Evolutionary conservation across 2,113 vertebrate genomes (phyloP), one percentile per base, ranked within the genome.

Genomic region (Corynorhinus townsendii): DNA sequence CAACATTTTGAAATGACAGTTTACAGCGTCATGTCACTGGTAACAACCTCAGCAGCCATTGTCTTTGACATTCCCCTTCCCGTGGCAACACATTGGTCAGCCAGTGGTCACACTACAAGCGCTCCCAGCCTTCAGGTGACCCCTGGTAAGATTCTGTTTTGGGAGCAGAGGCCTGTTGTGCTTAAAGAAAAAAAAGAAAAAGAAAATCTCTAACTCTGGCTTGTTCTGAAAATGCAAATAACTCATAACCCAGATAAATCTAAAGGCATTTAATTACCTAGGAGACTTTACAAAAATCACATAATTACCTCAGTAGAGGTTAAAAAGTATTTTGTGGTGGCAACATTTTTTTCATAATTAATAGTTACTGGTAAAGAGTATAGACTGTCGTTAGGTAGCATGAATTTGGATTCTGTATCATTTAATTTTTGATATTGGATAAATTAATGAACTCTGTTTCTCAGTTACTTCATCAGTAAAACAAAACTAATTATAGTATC

Each of bases 151-250:
- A 59, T 64, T 52, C 73, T 54, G 22, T 69, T 86, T 52, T 26
- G 16, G 30, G 9, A 73, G 2, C 80, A 54, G 15, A 88, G 54
- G 19, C 81, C 35, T 92, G 4, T 7, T 79, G 8, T 22, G 40
- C 43, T 91, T 91, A n/a, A 54, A 79, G 15, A n/a, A 66, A 84
- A 89, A 56, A 47, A 20, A 54, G 38, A 40, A 56, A 49, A 85
- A 79, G 38, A 66, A 89, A 49, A 49, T 33, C 28, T 49, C 72
- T 40, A 56, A 91, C 79, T 80, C 43, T 24, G 19, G 30, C 40
- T 93, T 89, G 16, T 59, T 91, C 17, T 92, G 92, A 86, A 90
- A 81, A n/a, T 86, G 10, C 43, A 73, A 91, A 79, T 89, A 43
- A 86, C 5, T 86, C 17, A 64, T 17, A 84, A 84, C 47, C 24